These are phyloP conservation scores for Gallirallus australis DNA, from an alignment of 2,797 vertebrate species.

Conservation along the genomic window DNA sequence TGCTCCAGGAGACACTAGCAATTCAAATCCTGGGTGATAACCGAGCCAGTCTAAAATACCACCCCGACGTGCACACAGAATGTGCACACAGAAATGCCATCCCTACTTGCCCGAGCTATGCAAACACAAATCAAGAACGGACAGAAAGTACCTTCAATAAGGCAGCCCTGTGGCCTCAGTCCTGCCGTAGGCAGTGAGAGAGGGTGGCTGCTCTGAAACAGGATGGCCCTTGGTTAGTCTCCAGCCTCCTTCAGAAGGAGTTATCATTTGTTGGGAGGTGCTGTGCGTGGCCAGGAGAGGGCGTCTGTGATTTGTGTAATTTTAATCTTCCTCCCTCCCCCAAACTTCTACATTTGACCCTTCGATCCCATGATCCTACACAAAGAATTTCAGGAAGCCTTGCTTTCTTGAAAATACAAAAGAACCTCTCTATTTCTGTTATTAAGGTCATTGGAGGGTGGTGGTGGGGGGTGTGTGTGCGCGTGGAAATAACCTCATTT, in stretches of 20 bases:
- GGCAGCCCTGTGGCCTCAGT: background rate
- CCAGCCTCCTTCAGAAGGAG: background rate
- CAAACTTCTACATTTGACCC: background rate
- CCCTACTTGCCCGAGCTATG: background rate
- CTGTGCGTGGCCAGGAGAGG: too few relatives aligned
- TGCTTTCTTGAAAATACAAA: background rate
- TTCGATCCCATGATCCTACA: background rate
- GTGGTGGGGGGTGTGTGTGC: too few relatives aligned
- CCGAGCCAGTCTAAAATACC: background rate
- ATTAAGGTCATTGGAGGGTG: background rate
- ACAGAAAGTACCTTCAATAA: background rate
- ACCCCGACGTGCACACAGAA: background rate
- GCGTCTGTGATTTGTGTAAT: too few relatives aligned
- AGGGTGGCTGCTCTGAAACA: background rate
- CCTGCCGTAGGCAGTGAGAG: background rate
- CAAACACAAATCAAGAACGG: background rate
- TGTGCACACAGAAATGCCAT: background rate
- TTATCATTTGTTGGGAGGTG: background rate
- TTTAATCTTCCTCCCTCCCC: too few relatives aligned
- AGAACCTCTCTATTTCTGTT: background rate
- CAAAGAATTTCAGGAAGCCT: background rate
- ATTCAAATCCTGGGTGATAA: background rate
- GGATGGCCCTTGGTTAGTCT: background rate
- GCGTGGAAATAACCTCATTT: background rate
- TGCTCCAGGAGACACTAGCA: background rate